Conservation (phyloP, 2,888 invertebrate genomes). For the Tinea pellionella region DNA sequence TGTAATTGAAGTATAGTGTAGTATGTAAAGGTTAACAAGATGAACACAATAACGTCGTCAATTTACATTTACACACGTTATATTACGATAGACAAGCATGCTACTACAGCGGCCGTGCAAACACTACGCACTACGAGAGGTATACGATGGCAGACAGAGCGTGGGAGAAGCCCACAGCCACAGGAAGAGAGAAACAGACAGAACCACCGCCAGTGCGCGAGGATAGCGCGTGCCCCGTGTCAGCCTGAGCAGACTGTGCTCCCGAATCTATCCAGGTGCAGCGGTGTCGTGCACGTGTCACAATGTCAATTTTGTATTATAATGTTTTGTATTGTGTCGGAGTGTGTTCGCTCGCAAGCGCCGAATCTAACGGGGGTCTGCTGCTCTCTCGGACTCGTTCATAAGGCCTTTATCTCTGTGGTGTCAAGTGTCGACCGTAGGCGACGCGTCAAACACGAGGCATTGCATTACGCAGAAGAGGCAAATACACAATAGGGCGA, state of each 20-base stretch:
- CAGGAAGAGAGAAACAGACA: conserved; percentile 72
- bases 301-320: conserved; percentile 23
- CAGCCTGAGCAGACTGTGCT: conserved; percentile 53
- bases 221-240: conserved; percentile 39
- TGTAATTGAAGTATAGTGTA: conserved; percentile 3
- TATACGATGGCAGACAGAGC: conserved; percentile 20
- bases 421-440: conserved; percentile 41
- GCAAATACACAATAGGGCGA: conserved; percentile 57
- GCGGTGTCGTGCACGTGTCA: conserved; percentile 50
- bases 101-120: conserved; percentile 8
- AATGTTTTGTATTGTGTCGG: conserved; percentile 62
- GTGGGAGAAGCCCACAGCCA: conserved; percentile 65
- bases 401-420: conserved; percentile 69
- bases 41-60: not conserved
- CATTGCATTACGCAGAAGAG: conserved; percentile 51
- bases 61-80: not conserved
- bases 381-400: conserved; percentile 71
- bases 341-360: conserved; percentile 33
- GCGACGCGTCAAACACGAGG: conserved; percentile 48
- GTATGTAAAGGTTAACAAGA: not conserved
- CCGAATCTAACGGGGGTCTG: conserved; percentile 66
- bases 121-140: conserved; percentile 4
- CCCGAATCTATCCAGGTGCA: conserved; percentile 40
- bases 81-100: not conserved
- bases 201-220: conserved; percentile 67